Evolutionary conservation across 2,113 vertebrate species (phyloP).

Genomic region (Platichthys flesus): DNA sequence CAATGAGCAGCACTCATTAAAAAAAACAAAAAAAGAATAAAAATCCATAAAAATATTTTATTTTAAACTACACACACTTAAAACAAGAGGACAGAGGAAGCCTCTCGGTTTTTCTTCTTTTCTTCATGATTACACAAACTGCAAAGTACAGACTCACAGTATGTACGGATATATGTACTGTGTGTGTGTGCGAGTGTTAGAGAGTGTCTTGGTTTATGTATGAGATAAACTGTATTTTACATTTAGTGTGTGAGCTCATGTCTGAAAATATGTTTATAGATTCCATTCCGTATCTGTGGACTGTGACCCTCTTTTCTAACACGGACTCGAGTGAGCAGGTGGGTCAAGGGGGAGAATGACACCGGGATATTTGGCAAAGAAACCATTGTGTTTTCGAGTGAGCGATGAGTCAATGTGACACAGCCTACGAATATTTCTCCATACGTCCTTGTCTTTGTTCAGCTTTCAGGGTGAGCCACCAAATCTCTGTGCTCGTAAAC

Average conservation of each 20-base stretch:
- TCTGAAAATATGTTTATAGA: conserved; percentile 35
- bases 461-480: conserved; percentile 52
- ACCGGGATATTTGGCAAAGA: conserved; percentile 65
- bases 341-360: background rate
- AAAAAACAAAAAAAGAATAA: conserved; percentile 83
- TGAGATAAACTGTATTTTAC: conserved; percentile 45
- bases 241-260: conserved; percentile 36
- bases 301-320: conserved; percentile 43
- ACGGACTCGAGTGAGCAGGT: conserved; percentile 47
- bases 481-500: conserved; percentile 47
- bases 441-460: conserved; percentile 64
- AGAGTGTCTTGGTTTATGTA: conserved; percentile 16
- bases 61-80: conserved; percentile 94
- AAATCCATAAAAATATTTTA: conserved; percentile 97
- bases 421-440: conserved; percentile 55
- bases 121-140: conserved; percentile 39
- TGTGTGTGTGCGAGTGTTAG: conserved; percentile 23
- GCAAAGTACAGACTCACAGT: conserved; percentile 30
- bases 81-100: conserved; percentile 85
- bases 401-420: conserved; percentile 58
- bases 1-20: conserved; percentile 85
- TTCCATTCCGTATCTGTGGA: conserved; percentile 52
- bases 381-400: conserved; percentile 32
- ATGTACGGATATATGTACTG: conserved; percentile 33
- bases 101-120: conserved; percentile 57